Evolutionary conservation across 2,888 invertebrate species (phyloP).

Genomic region (Lasioglossum vierecki): DNA sequence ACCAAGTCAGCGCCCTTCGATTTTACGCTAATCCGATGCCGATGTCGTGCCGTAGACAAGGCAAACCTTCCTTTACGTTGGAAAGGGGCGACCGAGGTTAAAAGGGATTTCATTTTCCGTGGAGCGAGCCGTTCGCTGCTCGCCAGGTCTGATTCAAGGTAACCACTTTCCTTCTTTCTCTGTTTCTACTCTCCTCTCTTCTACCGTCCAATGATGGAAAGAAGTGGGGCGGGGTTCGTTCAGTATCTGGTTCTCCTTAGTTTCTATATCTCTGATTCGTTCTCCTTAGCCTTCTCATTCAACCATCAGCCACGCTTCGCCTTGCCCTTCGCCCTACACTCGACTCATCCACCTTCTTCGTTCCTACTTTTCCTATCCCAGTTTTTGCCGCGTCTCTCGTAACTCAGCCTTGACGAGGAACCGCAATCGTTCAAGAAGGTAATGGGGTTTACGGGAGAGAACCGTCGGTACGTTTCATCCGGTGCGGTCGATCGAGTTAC

Average conservation of each 20-base stretch:
- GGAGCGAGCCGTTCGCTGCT: slow-evolving; percentile 58
- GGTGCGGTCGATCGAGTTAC: slow-evolving; percentile 72
- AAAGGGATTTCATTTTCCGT: slow-evolving; percentile 72
- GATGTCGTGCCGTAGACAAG: slow-evolving; percentile 72
- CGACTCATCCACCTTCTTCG: slow-evolving; percentile 11
- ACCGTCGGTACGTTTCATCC: slow-evolving; percentile 68
- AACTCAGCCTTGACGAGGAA: slow-evolving; percentile 70
- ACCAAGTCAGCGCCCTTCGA: slow-evolving; percentile 80
- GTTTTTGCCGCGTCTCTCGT: slow-evolving; percentile 52
- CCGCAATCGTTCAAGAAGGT: slow-evolving; percentile 68
- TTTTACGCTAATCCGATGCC: slow-evolving; percentile 80
- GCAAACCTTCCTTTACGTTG: slow-evolving; percentile 63
- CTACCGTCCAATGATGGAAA: neutral
- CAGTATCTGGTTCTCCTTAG: slow-evolving; percentile 18
- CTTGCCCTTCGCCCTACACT: neutral
- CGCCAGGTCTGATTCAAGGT: slow-evolving; percentile 63
- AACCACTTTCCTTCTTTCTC: slow-evolving; percentile 48
- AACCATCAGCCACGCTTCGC: slow-evolving; percentile 11
- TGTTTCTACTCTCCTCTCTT: neutral
- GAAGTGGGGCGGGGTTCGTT: neutral
- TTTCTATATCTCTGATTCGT: slow-evolving; percentile 24
- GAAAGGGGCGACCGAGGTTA: slow-evolving; percentile 51
- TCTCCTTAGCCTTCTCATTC: slow-evolving; percentile 31
- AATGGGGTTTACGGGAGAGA: slow-evolving; percentile 70
- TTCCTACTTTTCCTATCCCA: slow-evolving; percentile 2